Conservation (phyloP, 2,113 vertebrate genomes). For the Grammomys surdaster region DNA sequence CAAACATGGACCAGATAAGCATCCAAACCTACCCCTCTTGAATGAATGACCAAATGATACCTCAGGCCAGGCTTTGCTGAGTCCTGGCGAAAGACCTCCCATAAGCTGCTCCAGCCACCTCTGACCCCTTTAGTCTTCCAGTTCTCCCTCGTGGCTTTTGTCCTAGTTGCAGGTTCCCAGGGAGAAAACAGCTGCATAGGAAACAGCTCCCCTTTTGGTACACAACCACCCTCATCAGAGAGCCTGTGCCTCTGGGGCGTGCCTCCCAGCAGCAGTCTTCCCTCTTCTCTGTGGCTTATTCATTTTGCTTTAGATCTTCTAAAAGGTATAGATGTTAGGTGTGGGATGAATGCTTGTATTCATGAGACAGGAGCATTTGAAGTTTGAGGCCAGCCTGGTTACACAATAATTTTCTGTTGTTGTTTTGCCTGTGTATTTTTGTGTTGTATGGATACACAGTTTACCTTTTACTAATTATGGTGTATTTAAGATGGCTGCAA, state of each 20-base stretch:
- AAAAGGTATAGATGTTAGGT: not conserved
- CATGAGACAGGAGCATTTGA: not conserved
- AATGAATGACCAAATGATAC: not conserved
- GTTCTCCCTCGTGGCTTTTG: not conserved
- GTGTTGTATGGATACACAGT: not conserved
- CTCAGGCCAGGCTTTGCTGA: not conserved
- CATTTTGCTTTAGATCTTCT: not conserved
- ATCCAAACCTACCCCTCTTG: not conserved
- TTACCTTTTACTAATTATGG: not conserved
- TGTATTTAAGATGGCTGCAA: not conserved
- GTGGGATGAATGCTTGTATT: not conserved
- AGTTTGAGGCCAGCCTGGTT: not conserved
- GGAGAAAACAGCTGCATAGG: not conserved
- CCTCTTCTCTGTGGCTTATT: not conserved
- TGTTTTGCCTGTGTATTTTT: not conserved
- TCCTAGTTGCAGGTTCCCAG: slow-evolving; percentile 1
- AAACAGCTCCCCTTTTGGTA: no score
- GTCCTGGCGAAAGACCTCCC: not conserved
- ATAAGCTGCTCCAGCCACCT: not conserved
- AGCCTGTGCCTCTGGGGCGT: not conserved
- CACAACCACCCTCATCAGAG: not conserved
- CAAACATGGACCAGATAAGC: not conserved
- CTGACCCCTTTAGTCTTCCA: not conserved
- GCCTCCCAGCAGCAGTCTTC: not conserved
- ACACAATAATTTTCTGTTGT: not conserved